Percentiles rank a stretch among this genome's conserved stretches.
These are phyloP conservation scores for Empidonax alnorum DNA, from an alignment of 2,113 vertebrate genomes.

Conservation along the genomic window DNA sequence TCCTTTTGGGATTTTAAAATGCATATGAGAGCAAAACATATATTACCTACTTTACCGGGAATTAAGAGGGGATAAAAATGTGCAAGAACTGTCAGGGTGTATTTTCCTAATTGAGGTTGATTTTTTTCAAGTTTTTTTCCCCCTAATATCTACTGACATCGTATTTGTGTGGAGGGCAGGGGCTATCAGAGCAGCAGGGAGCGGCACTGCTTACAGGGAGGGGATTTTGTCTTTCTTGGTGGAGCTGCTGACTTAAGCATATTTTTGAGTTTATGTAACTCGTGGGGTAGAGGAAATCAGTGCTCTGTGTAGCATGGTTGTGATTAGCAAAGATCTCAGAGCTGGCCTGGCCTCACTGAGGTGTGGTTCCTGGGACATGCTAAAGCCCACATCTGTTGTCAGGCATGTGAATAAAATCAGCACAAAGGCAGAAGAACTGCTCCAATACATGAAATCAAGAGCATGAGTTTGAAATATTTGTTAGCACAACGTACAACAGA, in stretches of 20 bases:
- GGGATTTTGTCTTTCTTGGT: constrained; percentile 3
- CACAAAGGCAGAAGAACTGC: background rate
- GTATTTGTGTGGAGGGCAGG: background rate
- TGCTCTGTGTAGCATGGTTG: background rate
- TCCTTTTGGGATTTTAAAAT: background rate
- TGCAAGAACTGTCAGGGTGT: background rate
- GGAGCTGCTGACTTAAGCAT: constrained; percentile 38
- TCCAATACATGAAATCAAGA: background rate
- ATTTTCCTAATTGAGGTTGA: background rate
- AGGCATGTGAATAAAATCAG: background rate
- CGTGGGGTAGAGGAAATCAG: background rate
- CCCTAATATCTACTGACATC: background rate
- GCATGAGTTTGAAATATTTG: background rate
- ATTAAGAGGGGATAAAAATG: background rate
- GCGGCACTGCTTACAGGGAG: background rate
- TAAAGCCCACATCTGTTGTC: background rate
- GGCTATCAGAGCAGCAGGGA: constrained; percentile 26
- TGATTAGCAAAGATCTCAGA: background rate
- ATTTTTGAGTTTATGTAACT: constrained; percentile 32
- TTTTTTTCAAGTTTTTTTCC: background rate
- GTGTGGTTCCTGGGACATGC: background rate
- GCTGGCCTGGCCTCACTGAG: background rate
- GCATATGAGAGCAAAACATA: background rate
- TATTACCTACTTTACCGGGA: background rate
- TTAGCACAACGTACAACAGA: background rate